Base-by-base conservation (phyloP, 1,140 invertebrate genomes). In the Pentalonia nigronervosa region DNA sequence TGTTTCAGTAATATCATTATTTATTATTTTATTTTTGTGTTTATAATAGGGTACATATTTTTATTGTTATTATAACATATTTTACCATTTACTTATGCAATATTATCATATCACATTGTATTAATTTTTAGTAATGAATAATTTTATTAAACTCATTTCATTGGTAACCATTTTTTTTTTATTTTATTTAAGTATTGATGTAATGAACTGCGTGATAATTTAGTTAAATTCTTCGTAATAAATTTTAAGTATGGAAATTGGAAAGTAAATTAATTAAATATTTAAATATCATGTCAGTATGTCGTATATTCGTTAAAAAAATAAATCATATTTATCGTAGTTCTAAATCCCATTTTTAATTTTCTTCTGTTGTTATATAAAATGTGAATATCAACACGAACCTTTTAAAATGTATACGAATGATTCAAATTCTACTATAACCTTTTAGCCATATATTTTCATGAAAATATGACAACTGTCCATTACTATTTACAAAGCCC, bases 381-480 rank as follows among this genome's bases (percentile, higher is more conserved):
- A 89, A 89, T 41, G 21, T 23, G 34, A 89, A 89, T 41, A 53
- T 89, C 88, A 56, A 56, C 88, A 89, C 34, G 9, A 56, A 89
- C 48, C n/a, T 89, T 89, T 89, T 89, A 2, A 36, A 23, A 56
- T 25, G 25, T 34, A 25, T 56, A 89, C 8, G 34, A 56, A 89
- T 89, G 34, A 89, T 89, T 89, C 50, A 41, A 53, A 41, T 89
- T 89, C 23, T 25, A 23, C 50, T 41, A 89, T 41, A 48, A 89
- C 50, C 88, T 34, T 56, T 25, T 34, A 41, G 21, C 34, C 50
- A 56, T 53, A 89, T 89, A 56, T 89, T 81, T 89, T 53, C 34
- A 89, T 89, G 88, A 56, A 89, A 89, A 56, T 89, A 53, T 56
- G 88, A 89, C 34, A 89, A 89, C n/a, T 7, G 34, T 56, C 21